These are phyloP conservation scores for Tetramorium alpestre DNA, from an alignment of 1,140 invertebrate genomes.

Conservation along the genomic window DNA sequence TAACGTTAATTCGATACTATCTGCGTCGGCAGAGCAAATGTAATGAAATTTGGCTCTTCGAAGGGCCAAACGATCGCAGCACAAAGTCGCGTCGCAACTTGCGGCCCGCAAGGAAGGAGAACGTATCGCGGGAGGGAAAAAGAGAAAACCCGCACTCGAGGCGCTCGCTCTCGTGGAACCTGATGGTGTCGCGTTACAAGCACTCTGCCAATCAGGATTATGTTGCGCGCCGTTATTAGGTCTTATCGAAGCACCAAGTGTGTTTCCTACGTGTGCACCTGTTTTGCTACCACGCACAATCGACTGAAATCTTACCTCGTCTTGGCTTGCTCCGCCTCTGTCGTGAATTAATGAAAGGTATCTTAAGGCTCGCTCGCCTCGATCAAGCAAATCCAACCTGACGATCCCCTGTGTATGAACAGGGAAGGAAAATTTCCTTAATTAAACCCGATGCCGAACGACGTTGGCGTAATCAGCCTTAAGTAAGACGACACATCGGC, in stretches of 20 bases:
- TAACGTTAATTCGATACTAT: conserved; percentile 58
- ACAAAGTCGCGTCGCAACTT: neutral
- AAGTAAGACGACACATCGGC: neutral
- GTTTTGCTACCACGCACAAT: conserved; percentile 24
- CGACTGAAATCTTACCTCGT: conserved; percentile 28
- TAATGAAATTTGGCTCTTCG: conserved; percentile 58
- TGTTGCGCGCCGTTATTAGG: conserved; percentile 74
- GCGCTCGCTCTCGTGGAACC: conserved; percentile 21
- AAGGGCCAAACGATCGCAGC: neutral
- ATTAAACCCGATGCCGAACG: neutral
- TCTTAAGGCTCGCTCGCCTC: neutral
- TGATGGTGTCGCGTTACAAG: conserved; percentile 50
- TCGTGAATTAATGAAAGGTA: conserved; percentile 8
- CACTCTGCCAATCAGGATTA: conserved; percentile 77
- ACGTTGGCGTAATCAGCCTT: neutral
- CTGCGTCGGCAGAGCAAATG: conserved; percentile 24
- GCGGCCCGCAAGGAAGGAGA: neutral
- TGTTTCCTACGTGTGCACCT: conserved; percentile 20
- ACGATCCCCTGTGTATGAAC: neutral
- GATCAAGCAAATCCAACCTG: neutral
- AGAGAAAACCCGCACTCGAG: conserved; percentile 10
- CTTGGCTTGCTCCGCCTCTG: neutral
- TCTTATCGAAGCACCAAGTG: conserved; percentile 64
- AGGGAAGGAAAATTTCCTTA: neutral
- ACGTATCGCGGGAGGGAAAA: neutral